A percentile compares a stretch with the other conserved stretches of the same genome.
These are phyloP conservation scores for Sylvietta virens DNA, from an alignment of 2,113 vertebrate genomes.

Conservation along the genomic window DNA sequence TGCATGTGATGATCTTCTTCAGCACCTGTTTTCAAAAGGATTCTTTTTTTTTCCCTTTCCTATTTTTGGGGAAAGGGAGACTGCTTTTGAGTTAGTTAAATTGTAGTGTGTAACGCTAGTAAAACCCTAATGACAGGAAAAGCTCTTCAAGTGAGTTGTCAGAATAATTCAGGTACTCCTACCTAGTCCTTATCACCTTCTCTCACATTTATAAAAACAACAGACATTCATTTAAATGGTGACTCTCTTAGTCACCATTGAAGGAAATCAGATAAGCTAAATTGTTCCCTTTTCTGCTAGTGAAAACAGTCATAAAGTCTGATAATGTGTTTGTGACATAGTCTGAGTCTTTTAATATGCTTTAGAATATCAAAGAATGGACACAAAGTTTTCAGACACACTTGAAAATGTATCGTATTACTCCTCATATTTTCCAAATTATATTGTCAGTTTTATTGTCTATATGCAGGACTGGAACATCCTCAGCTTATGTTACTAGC, in stretches of 20 bases:
- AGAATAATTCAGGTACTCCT: background rate
- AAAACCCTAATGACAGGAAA: background rate
- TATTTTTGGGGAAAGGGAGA: background rate
- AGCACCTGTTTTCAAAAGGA: background rate
- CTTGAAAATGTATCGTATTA: background rate
- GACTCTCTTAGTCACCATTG: background rate
- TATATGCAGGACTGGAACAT: background rate
- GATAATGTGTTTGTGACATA: background rate
- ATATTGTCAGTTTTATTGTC: background rate
- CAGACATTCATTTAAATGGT: background rate
- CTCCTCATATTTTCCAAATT: background rate
- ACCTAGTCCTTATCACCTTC: background rate
- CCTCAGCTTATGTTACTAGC: background rate
- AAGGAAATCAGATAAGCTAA: background rate
- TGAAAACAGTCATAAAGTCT: background rate
- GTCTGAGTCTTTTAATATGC: background rate
- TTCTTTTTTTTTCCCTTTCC: background rate
- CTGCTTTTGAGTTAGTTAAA: background rate
- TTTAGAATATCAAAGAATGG: background rate
- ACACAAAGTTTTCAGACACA: background rate
- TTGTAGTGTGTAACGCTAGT: background rate
- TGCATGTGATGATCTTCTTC: background rate
- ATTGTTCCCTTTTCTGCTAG: accelerated
- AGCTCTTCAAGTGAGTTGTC: background rate
- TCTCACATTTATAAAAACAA: background rate